These are phyloP conservation scores for Athalia cordata DNA, from an alignment of 2,888 invertebrate species.

Conservation along the genomic window DNA sequence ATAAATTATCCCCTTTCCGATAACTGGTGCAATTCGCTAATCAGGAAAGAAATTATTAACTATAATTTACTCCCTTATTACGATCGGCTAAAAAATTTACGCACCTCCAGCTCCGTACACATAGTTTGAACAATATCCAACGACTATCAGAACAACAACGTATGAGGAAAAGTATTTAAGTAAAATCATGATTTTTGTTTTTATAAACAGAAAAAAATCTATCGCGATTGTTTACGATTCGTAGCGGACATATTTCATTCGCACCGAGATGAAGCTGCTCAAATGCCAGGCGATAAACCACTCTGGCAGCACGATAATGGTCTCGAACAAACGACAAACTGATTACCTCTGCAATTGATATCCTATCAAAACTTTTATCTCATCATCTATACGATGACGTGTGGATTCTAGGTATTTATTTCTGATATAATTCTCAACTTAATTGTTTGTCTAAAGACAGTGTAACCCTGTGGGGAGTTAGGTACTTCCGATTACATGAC, in stretches of 20 bases:
- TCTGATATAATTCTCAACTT: background rate
- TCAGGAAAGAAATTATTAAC: background rate
- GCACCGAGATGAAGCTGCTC: background rate
- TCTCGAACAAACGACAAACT: constrained; percentile 22
- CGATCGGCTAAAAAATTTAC: background rate
- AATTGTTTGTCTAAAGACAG: too few relatives aligned
- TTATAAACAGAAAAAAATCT: background rate
- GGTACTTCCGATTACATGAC: too few relatives aligned
- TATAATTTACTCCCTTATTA: background rate
- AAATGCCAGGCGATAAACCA: too few relatives aligned
- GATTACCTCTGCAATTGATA: constrained; percentile 12
- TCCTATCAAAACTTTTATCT: constrained; percentile 16
- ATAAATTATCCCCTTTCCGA: constrained; percentile 23
- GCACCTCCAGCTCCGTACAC: constrained; percentile 32
- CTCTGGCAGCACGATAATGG: background rate
- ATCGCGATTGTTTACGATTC: background rate
- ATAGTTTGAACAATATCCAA: constrained; percentile 10
- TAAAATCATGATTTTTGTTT: background rate
- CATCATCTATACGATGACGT: background rate
- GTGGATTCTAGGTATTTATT: background rate
- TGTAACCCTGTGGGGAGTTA: too few relatives aligned
- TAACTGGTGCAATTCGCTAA: constrained; percentile 20
- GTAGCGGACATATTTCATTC: background rate
- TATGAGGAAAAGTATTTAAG: constrained; percentile 5
- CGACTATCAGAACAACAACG: constrained; percentile 19